phyloP scores from a whole-genome alignment of 2,888 invertebrate genomes.

The Polydesmus complanatus region DNA sequence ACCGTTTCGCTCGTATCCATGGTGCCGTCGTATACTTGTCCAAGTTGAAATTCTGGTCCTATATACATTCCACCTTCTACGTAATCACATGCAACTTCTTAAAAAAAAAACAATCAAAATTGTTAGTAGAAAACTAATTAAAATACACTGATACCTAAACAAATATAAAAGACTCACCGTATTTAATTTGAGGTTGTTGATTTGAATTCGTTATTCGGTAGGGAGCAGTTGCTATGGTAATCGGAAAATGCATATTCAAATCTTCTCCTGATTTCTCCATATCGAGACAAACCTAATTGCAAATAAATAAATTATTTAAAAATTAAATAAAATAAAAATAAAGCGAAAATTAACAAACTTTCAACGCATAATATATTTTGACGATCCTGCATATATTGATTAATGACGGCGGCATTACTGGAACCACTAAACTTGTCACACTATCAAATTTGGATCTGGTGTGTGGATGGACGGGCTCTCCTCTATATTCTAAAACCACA shows the following conservation, averaged over 20 bases:
- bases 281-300: constrained; percentile 48
- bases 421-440: constrained; percentile 49
- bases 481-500: constrained; percentile 54
- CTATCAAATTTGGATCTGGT: constrained; percentile 51
- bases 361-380: constrained; percentile 56
- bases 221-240: constrained; percentile 60
- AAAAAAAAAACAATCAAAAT: not conserved
- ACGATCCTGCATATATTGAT: constrained; percentile 54
- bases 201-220: constrained; percentile 51
- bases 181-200: constrained; percentile 45
- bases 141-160: not conserved
- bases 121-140: not conserved
- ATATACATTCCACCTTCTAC: constrained; percentile 65
- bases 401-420: constrained; percentile 59
- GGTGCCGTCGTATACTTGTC: constrained; percentile 60
- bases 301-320: constrained; percentile 19
- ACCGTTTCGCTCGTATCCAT: constrained; percentile 41
- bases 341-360: constrained; percentile 38
- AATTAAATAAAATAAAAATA: not conserved
- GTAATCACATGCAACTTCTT: constrained; percentile 54
- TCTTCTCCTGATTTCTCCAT: constrained; percentile 55
- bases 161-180: constrained; percentile 42
- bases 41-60: constrained; percentile 60
- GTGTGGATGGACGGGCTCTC: constrained; percentile 47
- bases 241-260: constrained; percentile 55